These are phyloP conservation scores for Amphipoea lucens DNA, from an alignment of 2,888 invertebrate genomes.

Conservation along the genomic window DNA sequence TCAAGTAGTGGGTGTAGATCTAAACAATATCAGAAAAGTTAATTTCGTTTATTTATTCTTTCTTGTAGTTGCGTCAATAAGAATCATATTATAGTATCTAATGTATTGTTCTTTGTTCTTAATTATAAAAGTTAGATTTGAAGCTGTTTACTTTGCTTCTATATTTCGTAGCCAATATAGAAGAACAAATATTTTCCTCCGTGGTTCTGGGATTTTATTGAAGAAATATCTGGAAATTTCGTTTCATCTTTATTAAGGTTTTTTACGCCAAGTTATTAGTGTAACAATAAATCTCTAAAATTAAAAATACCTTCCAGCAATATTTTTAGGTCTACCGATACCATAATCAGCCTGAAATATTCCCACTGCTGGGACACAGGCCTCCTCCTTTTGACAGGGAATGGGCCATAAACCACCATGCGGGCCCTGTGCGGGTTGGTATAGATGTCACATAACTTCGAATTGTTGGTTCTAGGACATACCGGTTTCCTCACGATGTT, in stretches of 20 bases:
- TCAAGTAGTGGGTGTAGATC: background rate
- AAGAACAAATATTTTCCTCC: conserved; percentile 7
- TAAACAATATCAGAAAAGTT: conserved; percentile 8
- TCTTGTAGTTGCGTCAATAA: background rate
- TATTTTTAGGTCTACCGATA: background rate
- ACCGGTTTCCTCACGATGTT: background rate
- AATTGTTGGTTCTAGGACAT: background rate
- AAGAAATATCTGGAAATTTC: conserved; percentile 18
- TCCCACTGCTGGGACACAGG: background rate
- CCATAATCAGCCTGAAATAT: background rate
- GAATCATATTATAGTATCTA: background rate
- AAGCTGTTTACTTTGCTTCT: conserved; percentile 9
- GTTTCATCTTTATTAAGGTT: background rate
- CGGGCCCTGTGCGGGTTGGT: too few species aligned
- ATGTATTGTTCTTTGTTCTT: background rate
- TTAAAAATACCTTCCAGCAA: background rate
- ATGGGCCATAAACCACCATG: too few species aligned
- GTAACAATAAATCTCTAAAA: background rate
- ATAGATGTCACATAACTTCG: background rate
- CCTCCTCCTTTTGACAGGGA: too few species aligned
- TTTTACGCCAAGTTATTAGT: background rate
- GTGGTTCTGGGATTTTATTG: conserved; percentile 17
- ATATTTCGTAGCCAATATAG: conserved; percentile 2
- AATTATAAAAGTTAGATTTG: background rate
- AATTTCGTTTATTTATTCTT: background rate